A percentile compares a stretch with the other conserved stretches of the same genome.
phyloP scores from a whole-genome alignment of 2,797 vertebrate species.

The Pantherophis vulpinus region DNA sequence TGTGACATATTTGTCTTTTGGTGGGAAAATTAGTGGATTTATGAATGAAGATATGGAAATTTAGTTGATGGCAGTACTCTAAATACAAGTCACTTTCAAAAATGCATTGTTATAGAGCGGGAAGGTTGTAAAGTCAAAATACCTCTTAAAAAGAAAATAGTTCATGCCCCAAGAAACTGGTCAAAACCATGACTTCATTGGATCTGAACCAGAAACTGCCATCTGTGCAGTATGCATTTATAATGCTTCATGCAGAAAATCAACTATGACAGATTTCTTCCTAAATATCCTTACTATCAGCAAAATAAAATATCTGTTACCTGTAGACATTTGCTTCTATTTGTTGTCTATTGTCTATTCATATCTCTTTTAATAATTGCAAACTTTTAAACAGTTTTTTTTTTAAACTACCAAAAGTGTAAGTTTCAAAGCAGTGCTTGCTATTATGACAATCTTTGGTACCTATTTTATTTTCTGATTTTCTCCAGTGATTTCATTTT shows the following conservation, averaged over 20 bases:
- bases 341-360: not conserved
- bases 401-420: not conserved
- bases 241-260: not conserved
- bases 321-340: not conserved
- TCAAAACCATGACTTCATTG: not conserved
- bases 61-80: not conserved
- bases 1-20: not conserved
- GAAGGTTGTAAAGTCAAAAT: not conserved
- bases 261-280: not conserved
- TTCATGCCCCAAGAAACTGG: not conserved
- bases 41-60: not conserved
- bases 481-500: not conserved
- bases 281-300: not conserved
- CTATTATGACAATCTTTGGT: not conserved
- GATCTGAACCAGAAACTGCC: not conserved
- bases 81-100: not conserved
- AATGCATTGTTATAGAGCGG: not conserved
- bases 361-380: not conserved
- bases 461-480: not conserved
- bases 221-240: not conserved
- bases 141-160: not conserved
- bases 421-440: not conserved
- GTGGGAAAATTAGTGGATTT: not conserved
- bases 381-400: not conserved
- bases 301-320: not conserved